phyloP scores from a whole-genome alignment of 1,140 invertebrate genomes.

The Sminthurinus signatus region DNA sequence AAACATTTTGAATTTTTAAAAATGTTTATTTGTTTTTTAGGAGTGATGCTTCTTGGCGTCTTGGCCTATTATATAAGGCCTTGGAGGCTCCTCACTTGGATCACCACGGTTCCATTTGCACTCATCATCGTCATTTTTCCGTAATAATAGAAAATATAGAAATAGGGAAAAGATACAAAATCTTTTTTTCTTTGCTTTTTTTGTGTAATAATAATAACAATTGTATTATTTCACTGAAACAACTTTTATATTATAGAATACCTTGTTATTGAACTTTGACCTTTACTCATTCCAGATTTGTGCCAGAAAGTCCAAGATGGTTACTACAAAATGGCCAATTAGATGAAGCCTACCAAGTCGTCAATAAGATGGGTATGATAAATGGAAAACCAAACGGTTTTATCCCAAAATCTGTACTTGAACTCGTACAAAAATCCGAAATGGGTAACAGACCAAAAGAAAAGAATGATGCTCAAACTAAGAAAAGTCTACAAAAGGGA shows the following conservation, averaged over 20 bases:
- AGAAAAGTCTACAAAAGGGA: background rate
- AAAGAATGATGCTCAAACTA: background rate
- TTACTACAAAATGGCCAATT: conserved; percentile 25
- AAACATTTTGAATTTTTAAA: background rate
- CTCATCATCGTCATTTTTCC: background rate
- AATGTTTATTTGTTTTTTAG: too few relatives aligned
- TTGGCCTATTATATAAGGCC: conserved; percentile 23
- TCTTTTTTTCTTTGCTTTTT: background rate
- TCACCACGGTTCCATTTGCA: conserved; percentile 18
- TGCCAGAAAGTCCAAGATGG: conserved; percentile 39
- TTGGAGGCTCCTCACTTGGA: conserved; percentile 22
- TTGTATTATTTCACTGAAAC: too few relatives aligned
- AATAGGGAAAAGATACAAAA: too few relatives aligned
- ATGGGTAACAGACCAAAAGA: background rate
- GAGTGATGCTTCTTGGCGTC: conserved; percentile 15
- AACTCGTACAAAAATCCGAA: background rate
- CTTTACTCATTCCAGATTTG: conserved; percentile 20
- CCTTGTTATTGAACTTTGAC: too few relatives aligned
- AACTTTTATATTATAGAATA: too few relatives aligned
- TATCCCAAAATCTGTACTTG: background rate
- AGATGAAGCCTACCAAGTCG: conserved; percentile 23
- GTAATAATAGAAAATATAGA: too few relatives aligned
- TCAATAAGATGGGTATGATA: conserved; percentile 23
- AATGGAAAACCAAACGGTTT: conserved; percentile 12
- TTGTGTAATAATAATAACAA: background rate